Base-by-base conservation (phyloP, 2,113 vertebrate genomes). In the Noctilio leporinus region DNA sequence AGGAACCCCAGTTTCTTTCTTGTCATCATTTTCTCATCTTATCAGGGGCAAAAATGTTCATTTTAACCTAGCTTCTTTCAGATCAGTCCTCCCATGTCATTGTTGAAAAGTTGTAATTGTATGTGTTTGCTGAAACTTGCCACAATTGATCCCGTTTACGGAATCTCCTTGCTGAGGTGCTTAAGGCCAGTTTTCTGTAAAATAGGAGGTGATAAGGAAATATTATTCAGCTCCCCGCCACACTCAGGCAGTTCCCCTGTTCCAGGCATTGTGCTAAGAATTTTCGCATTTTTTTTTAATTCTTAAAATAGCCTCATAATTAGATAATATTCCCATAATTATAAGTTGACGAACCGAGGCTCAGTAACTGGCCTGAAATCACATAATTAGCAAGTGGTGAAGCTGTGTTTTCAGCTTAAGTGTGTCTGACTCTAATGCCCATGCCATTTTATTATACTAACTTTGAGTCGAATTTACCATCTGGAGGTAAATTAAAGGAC, bases 1-100 rank as follows among this genome's bases (percentile, higher is more conserved):
- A 11, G 94, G 86, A 96, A 93, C 80, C 65, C 84, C 35, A 67
- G 92, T 73, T 69, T 88, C 93, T 98, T 90, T 97, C 69, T 96
- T 75, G 47, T 96, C 83, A 91, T 72, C 59, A 78, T 75, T 97
- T 96, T 51, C 33, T 53, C 38, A 16, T 77, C 77, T 96, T 89
- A 90, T 62, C 73, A 86, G 86, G 80, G 83, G 89, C 69, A 97
- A 91, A 96, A 59, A 75, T 64, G 15, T 43, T 78, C 53, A 91
- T 64, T 75, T 89, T 88, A 80, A 9, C 30, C 51, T 47, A 43
- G 1, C 19, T 84, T 91, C n/a, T 78, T 84, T 38, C 53, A 76
- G 33, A 69, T 53, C 43, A 26, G 22, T n/a, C 16, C 4, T 90
- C 33, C 11, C n/a, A 70, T 86, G 78, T 49, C 24, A 80, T 2